These are phyloP conservation scores for Onychorhynchus coronatus DNA, from an alignment of 2,113 vertebrate genomes.

Conservation along the genomic window DNA sequence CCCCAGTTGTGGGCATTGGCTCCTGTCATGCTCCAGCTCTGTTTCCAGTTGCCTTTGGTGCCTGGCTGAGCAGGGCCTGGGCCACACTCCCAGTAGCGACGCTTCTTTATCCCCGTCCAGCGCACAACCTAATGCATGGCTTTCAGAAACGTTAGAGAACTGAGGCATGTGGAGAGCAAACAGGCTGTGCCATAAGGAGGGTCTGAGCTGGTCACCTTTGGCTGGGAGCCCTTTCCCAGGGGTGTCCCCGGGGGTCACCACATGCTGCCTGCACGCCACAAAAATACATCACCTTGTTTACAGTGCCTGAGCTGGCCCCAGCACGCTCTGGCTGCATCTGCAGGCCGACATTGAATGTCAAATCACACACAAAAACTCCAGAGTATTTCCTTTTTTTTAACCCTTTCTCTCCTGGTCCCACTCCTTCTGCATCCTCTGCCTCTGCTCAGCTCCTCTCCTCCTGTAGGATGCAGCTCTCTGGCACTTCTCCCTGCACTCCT, in stretches of 20 bases:
- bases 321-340: background rate
- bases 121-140: background rate
- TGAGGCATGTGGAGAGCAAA: fast-evolving
- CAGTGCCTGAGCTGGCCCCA: conserved; percentile 14
- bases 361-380: background rate
- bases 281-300: background rate
- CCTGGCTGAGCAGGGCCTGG: background rate
- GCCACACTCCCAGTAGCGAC: background rate
- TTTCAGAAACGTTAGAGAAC: background rate
- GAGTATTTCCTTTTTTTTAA: background rate
- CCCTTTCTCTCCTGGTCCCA: background rate
- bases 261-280: fast-evolving
- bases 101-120: background rate
- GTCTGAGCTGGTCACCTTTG: background rate
- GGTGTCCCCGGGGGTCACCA: background rate
- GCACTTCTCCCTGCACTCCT: background rate
- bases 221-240: background rate
- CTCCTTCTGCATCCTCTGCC: background rate
- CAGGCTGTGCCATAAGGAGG: background rate
- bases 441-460: background rate
- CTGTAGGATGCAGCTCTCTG: background rate
- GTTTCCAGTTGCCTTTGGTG: background rate
- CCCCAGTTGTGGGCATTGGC: background rate
- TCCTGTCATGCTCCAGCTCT: background rate
- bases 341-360: background rate